Percentiles rank a stretch among this genome's conserved stretches.
Evolutionary conservation across 2,888 invertebrate genomes (phyloP).

Genomic region (Monopis laevigella): DNA sequence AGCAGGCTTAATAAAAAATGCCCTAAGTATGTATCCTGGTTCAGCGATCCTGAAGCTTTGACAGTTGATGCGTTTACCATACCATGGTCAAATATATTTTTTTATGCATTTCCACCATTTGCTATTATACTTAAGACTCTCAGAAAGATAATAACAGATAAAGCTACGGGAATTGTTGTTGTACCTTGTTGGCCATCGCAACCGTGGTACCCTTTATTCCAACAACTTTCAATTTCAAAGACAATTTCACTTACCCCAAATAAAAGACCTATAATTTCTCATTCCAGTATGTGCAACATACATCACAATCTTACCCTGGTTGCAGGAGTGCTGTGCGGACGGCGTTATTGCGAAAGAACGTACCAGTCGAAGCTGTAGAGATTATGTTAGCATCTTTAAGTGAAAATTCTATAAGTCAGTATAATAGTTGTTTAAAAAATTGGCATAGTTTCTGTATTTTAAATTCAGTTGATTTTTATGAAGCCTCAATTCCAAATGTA

Average conservation of each 20-base stretch:
- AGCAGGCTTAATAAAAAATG: constrained; percentile 21
- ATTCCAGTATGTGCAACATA: no score
- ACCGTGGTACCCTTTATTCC: no score
- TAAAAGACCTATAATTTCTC: no score
- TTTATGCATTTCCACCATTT: constrained; percentile 16
- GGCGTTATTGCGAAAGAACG: background rate
- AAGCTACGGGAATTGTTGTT: constrained; percentile 14
- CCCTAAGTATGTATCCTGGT: constrained; percentile 11
- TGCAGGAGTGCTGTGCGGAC: constrained; percentile 9
- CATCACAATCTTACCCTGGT: constrained; percentile 12
- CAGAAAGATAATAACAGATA: constrained; percentile 14
- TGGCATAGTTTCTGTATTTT: constrained; percentile 4
- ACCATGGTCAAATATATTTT: constrained; percentile 11
- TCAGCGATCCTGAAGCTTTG: constrained; percentile 10
- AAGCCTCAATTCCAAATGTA: constrained; percentile 5
- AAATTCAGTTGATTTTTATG: constrained; percentile 1
- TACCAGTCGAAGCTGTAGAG: background rate
- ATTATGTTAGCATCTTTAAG: constrained; percentile 10
- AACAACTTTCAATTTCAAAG: no score
- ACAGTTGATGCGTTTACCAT: constrained; percentile 14
- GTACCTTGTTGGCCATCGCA: constrained; percentile 9
- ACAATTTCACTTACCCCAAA: no score
- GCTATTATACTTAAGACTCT: constrained; percentile 14
- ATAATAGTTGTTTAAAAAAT: constrained; percentile 9
- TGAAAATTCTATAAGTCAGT: constrained; percentile 13